Evolutionary conservation across 1,140 invertebrate species (phyloP), one percentile per base, ranked within the genome.

Genomic region (Glossosoma conforme): DNA sequence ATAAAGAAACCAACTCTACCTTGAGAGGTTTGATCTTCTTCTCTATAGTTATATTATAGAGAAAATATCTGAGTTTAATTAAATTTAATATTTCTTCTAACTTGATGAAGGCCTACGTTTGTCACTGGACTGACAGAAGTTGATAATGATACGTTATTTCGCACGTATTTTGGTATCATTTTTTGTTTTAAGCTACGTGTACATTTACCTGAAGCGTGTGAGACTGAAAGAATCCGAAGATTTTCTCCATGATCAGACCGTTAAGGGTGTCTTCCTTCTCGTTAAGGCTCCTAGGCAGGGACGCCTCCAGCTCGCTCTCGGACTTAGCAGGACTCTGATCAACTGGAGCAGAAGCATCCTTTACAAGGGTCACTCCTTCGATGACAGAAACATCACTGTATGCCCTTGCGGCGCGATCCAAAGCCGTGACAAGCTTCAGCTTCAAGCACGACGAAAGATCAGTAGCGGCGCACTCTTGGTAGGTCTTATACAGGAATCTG

Each of bases 361-460:
- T 80, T 2, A 85, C 78, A 51, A 89, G 78, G 42, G 77, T 83
- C 4, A 89, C 74, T 9, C 86, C 86, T 21, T 85, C 83, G n/a
- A 82, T 68, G 2, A 89, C 63, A 11, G 77, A 72, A 10, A 89
- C 61, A 32, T 83, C 75, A 1, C 75, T 72, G 56, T 71, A 75
- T 33, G 77, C 77, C n/a, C 80, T 71, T 2, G 81, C 77, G 37
- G 82, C 79, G 49, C 84, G 77, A 54, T 87, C 86, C 61, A 91
- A 70, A 2, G 85, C 81, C 1, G 82, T 78, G 1, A 87, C 69
- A 17, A 90, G 65, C 62, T 89, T 89, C 25, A 87, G 62, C 64
- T 90, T 89, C 3, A 91, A 67, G 57, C 87, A 91, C 15, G 83
- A 79, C 37, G 80, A 79, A 11, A 88, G 61, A 40, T 87, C 84